These are phyloP conservation scores for Plecturocebus donacophilus DNA, from an alignment of 2,113 vertebrate species.

Conservation along the genomic window DNA sequence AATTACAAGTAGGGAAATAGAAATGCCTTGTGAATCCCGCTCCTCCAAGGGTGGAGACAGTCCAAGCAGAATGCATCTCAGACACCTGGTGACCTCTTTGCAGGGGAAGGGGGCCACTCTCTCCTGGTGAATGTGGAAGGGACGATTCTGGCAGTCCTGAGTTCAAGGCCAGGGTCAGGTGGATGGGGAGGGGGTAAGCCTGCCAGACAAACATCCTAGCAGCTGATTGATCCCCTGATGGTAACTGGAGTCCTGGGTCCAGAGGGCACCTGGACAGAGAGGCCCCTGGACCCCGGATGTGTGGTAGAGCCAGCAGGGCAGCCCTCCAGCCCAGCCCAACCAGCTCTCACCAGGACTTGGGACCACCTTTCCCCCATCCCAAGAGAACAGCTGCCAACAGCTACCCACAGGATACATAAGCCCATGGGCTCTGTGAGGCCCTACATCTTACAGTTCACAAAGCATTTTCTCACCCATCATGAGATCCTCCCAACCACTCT, in stretches of 20 bases:
- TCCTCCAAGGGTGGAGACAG: not conserved
- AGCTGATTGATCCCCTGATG: not conserved
- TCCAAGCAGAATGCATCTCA: not conserved
- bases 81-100: not conserved
- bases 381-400: not conserved
- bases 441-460: not conserved
- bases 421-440: not conserved
- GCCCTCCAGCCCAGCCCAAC: not conserved
- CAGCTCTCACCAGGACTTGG: not conserved
- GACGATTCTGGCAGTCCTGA: not conserved
- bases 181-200: not conserved
- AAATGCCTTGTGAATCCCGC: fast-evolving
- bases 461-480: not conserved
- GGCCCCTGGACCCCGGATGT: not conserved
- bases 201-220: not conserved
- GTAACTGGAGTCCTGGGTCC: not conserved
- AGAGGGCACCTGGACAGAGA: not conserved
- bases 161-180: not conserved
- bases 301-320: not conserved
- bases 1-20: not conserved
- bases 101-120: no score
- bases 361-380: not conserved
- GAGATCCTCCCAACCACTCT: not conserved
- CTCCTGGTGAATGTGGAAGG: not conserved
- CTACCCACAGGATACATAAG: no score